phyloP scores from a whole-genome alignment of 2,113 vertebrate genomes.

The Forbesichthys agassizii region DNA sequence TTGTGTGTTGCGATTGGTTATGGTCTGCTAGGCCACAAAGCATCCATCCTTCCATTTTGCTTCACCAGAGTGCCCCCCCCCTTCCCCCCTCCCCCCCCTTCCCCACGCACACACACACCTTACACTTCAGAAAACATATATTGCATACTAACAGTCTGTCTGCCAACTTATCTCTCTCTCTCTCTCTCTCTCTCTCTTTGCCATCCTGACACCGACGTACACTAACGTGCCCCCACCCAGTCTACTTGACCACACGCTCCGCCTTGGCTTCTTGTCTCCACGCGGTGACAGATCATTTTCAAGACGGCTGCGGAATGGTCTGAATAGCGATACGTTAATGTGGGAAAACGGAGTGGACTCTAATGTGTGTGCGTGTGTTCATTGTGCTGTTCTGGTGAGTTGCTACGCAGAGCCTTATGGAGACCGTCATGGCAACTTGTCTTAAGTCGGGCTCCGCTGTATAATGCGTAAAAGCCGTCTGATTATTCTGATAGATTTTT shows the following conservation, averaged over 20 bases:
- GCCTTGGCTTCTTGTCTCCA: constrained; percentile 58
- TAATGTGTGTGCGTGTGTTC: constrained; percentile 30
- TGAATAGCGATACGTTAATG: constrained; percentile 58
- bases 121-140: constrained; percentile 3
- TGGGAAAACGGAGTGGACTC: constrained; percentile 35
- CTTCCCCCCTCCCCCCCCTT: constrained; percentile 8
- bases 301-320: constrained; percentile 54
- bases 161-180: constrained; percentile 13
- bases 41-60: no score
- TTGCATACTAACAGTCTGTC: background rate
- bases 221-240: constrained; percentile 7
- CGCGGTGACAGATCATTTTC: constrained; percentile 61
- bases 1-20: no score
- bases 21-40: no score
- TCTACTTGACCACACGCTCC: constrained; percentile 24
- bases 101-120: constrained; percentile 51
- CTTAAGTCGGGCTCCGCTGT: constrained; percentile 52
- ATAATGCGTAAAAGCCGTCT: constrained; percentile 33
- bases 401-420: constrained; percentile 49
- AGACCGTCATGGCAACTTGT: constrained; percentile 59
- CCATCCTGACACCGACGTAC: background rate
- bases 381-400: constrained; percentile 56
- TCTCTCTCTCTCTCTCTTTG: constrained; percentile 5
- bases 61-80: no score
- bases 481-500: constrained; percentile 28